These are phyloP conservation scores for Nothocercus julius DNA, from an alignment of 2,113 vertebrate species.

Conservation along the genomic window DNA sequence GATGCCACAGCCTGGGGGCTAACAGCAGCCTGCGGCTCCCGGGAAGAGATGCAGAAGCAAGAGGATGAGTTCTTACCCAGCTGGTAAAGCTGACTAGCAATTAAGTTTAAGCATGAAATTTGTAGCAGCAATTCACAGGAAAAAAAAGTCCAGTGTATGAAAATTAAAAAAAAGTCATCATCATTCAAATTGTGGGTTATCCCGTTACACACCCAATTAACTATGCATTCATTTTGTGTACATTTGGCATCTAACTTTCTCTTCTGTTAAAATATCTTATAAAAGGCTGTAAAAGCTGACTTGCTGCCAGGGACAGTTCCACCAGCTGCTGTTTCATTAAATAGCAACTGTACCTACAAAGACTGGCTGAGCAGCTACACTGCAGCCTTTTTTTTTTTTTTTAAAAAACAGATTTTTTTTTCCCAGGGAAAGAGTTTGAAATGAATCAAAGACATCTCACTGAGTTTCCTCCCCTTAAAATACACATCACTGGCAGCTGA, in stretches of 20 bases:
- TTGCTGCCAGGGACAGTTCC: neutral
- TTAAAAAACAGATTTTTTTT: no score
- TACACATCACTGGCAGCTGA: fast-evolving
- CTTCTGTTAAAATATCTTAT: neutral
- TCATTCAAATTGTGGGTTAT: neutral
- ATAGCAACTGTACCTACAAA: neutral
- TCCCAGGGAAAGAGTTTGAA: neutral
- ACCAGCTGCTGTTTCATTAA: neutral
- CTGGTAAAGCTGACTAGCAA: neutral
- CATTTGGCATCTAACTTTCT: neutral
- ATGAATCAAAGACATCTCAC: neutral
- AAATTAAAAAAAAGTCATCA: neutral
- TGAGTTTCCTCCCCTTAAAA: neutral
- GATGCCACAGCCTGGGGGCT: neutral
- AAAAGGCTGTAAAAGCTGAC: neutral
- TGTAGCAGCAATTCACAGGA: neutral
- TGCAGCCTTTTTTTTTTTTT: no score
- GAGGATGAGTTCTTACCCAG: neutral
- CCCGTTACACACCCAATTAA: neutral
- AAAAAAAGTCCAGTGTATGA: neutral
- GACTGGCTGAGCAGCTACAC: neutral
- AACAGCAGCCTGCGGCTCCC: neutral
- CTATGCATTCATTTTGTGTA: neutral
- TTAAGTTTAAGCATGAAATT: neutral
- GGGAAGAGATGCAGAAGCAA: neutral